A percentile compares a stretch with the other conserved stretches of the same genome.
Evolutionary conservation across 2,113 vertebrate species (phyloP).

Genomic region (Petroica traversi): DNA sequence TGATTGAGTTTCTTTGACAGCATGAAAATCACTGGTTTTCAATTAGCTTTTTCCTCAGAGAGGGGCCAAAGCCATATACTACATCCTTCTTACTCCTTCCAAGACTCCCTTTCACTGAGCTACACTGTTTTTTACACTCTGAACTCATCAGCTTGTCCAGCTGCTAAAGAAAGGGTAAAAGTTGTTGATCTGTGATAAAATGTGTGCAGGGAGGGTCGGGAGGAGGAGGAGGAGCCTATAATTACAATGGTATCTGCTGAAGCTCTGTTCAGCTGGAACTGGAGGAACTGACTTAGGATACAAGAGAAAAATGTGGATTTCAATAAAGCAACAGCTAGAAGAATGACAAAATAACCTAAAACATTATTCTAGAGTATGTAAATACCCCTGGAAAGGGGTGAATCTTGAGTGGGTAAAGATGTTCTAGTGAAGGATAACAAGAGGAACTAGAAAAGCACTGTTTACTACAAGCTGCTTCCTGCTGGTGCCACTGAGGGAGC

Average conservation of each 20-base stretch:
- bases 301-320: not conserved
- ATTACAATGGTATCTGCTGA: not conserved
- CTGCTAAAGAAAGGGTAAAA: not conserved
- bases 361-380: not conserved
- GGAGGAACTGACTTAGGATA: not conserved
- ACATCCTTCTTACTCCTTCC: not conserved
- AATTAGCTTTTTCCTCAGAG: conserved; percentile 10
- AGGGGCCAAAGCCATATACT: not conserved
- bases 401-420: not conserved
- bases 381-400: not conserved
- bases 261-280: not conserved
- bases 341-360: not conserved
- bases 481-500: not conserved
- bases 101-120: not conserved
- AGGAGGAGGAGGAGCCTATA: not conserved
- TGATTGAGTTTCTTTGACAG: conserved; percentile 2
- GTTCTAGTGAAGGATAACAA: not conserved
- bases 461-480: not conserved
- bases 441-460: not conserved
- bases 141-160: not conserved
- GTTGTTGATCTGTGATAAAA: not conserved
- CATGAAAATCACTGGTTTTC: conserved; percentile 16
- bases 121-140: not conserved
- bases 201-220: not conserved
- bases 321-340: not conserved